phyloP scores from a whole-genome alignment of 2,113 vertebrate genomes.

The Arenaria interpres region DNA sequence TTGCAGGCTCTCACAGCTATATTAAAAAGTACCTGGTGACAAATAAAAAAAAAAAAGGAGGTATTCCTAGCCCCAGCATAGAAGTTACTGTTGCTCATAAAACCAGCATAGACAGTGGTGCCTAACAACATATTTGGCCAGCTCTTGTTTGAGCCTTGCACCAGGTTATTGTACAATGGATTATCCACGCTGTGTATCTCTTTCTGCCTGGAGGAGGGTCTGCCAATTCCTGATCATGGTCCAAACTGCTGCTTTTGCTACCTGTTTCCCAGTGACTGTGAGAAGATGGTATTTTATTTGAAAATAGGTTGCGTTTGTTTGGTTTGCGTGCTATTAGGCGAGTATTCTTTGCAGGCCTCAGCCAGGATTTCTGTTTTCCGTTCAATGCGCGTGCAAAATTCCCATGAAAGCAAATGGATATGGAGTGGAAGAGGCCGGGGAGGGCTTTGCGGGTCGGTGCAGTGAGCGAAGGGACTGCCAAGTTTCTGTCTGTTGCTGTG shows the following conservation, averaged over 20 bases:
- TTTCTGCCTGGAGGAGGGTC: not conserved
- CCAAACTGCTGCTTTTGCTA: not conserved
- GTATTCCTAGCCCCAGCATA: not conserved
- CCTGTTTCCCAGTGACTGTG: not conserved
- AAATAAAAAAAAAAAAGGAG: not conserved
- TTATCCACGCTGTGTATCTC: not conserved
- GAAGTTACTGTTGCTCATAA: constrained; percentile 25
- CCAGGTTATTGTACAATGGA: not conserved
- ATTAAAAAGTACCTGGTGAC: constrained; percentile 37
- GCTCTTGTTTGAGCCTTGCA: not conserved
- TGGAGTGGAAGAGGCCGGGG: not conserved
- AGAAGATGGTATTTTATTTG: not conserved
- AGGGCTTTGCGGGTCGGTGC: not conserved
- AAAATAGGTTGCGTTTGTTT: not conserved
- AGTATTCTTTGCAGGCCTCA: not conserved
- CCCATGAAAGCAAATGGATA: not conserved
- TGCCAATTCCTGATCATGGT: not conserved
- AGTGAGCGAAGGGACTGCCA: not conserved
- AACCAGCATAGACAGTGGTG: not conserved
- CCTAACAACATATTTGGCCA: not conserved
- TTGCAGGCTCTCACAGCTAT: not conserved
- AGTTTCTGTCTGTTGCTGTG: constrained; percentile 8
- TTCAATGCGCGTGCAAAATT: not conserved
- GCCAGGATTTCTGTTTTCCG: not conserved
- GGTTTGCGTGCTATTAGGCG: not conserved